Evolutionary conservation across 2,888 invertebrate species (phyloP).

Genomic region (Andrena bucephala): DNA sequence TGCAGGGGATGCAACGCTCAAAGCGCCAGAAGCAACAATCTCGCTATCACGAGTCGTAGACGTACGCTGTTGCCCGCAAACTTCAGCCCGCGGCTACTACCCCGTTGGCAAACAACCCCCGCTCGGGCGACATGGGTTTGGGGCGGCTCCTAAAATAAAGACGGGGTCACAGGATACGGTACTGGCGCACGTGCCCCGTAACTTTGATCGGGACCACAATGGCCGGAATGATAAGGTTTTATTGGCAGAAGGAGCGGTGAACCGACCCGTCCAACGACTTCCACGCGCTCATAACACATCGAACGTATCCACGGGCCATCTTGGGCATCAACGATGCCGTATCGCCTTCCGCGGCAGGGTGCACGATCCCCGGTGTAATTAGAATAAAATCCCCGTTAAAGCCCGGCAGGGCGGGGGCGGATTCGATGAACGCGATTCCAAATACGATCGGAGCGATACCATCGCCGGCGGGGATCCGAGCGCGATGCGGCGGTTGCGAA

Average conservation of each 20-base stretch:
- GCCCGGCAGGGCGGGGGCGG: neutral
- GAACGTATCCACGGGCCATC: conserved; percentile 24
- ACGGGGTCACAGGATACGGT: conserved; percentile 25
- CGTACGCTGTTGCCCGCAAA: conserved; percentile 5
- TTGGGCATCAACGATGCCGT: neutral
- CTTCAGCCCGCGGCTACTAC: neutral
- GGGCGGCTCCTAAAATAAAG: conserved; percentile 39
- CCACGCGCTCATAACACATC: conserved; percentile 36
- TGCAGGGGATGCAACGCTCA: neutral
- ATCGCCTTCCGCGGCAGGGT: neutral
- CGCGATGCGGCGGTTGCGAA: conserved; percentile 8
- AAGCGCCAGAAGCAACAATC: conserved; percentile 5
- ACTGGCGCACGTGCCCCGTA: conserved; percentile 36
- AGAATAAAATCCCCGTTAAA: conserved; percentile 52
- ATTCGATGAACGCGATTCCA: conserved; percentile 25
- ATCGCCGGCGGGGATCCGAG: neutral
- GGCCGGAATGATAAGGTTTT: conserved; percentile 51
- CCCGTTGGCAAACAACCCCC: conserved; percentile 23
- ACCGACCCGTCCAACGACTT: conserved; percentile 30
- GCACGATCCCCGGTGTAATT: conserved; percentile 29
- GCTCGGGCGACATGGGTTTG: neutral
- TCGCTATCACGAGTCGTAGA: neutral
- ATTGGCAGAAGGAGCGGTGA: conserved; percentile 33
- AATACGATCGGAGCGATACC: conserved; percentile 5
- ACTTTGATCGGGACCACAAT: conserved; percentile 25